Conservation (phyloP, 2,888 invertebrate species). For the Dicycla oo region DNA sequence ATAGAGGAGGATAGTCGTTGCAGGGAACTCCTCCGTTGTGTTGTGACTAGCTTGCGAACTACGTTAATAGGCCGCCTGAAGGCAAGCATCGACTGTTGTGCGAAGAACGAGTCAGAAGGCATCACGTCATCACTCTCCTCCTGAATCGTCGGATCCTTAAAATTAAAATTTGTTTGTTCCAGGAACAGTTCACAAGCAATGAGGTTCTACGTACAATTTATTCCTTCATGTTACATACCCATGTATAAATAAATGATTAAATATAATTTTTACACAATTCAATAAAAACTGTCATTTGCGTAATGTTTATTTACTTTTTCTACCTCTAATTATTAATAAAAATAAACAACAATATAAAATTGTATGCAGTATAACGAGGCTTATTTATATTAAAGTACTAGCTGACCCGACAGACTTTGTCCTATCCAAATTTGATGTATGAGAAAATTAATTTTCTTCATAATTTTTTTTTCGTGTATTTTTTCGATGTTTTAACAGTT, state of each 20-base stretch:
- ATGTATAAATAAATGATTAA: constrained; percentile 42
- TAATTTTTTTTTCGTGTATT: too few relatives aligned
- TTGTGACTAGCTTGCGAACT: constrained; percentile 88
- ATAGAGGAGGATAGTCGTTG: constrained; percentile 88
- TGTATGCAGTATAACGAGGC: not conserved
- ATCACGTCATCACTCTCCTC: constrained; percentile 82
- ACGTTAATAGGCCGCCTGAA: constrained; percentile 86
- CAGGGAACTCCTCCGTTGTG: constrained; percentile 87
- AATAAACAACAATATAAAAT: not conserved
- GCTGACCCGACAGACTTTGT: too few relatives aligned
- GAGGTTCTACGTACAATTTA: constrained; percentile 24
- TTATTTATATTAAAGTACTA: not conserved
- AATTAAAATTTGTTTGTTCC: constrained; percentile 77
- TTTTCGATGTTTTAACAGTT: too few relatives aligned
- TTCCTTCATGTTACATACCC: not conserved
- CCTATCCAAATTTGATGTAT: too few relatives aligned
- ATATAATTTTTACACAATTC: constrained; percentile 34
- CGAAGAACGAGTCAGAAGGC: constrained; percentile 80
- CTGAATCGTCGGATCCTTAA: constrained; percentile 85
- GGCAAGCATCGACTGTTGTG: constrained; percentile 83
- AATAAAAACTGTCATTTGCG: constrained; percentile 56
- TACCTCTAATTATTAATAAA: constrained; percentile 15
- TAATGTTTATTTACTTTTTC: constrained; percentile 33
- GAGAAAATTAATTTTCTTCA: too few relatives aligned
- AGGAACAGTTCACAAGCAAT: constrained; percentile 60